A percentile compares a stretch with the other conserved stretches of the same genome.
These are phyloP conservation scores for Bovichtus diacanthus DNA, from an alignment of 2,797 vertebrate species.

Conservation along the genomic window DNA sequence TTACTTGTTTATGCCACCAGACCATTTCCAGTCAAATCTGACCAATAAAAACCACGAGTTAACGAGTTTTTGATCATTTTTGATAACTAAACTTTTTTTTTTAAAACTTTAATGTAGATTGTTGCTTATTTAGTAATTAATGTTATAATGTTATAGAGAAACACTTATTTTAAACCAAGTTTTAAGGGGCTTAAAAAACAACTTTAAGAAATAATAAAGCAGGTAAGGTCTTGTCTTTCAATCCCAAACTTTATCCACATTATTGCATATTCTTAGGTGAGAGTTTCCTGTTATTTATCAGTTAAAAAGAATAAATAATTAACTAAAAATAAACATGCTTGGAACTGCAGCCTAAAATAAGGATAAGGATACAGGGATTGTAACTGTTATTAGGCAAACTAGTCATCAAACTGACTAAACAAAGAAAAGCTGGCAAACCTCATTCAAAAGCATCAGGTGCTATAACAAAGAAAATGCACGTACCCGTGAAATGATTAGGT, in stretches of 20 bases:
- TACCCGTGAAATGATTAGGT: too few species aligned
- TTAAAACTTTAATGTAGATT: not conserved
- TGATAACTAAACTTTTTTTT: not conserved
- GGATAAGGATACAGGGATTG: not conserved
- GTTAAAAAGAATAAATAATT: not conserved
- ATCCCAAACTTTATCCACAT: not conserved
- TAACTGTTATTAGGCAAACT: not conserved
- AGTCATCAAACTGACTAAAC: conserved; percentile 1
- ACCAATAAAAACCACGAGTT: not conserved
- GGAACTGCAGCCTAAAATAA: not conserved
- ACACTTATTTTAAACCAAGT: not conserved
- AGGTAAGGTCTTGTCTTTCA: not conserved
- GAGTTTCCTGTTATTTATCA: not conserved
- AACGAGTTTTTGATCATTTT: not conserved
- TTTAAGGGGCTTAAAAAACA: not conserved
- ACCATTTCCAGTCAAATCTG: not conserved
- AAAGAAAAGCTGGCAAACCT: conserved; percentile 16
- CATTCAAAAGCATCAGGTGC: conserved; percentile 14
- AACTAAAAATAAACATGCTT: not conserved
- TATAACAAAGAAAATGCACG: not conserved
- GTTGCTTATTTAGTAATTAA: not conserved
- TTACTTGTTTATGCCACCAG: not conserved
- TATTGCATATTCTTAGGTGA: not conserved
- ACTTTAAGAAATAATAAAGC: not conserved
- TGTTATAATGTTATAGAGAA: not conserved